A percentile compares a stretch with the other conserved stretches of the same genome.
Evolutionary conservation across 2,888 invertebrate species (phyloP).

Genomic region (Pilophorus perplexus): DNA sequence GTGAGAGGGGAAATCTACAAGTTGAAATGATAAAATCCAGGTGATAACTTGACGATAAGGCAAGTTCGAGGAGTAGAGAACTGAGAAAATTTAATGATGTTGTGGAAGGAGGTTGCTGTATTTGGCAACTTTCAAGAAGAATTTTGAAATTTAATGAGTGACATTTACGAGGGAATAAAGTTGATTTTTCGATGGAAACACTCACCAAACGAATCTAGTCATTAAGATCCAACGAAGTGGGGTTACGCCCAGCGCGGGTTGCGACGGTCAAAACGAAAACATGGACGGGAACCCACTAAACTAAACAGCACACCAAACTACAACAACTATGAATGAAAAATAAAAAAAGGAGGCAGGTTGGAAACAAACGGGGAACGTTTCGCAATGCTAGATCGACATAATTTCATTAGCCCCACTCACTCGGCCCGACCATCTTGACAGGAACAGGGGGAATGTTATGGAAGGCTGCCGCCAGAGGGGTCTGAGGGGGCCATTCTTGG

Average conservation of each 20-base stretch:
- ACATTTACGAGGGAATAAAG: no score
- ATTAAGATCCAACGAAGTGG: conserved; percentile 32
- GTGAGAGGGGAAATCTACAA: no score
- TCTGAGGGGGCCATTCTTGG: no score
- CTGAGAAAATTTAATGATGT: neutral
- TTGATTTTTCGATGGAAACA: no score
- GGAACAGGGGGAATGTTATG: neutral
- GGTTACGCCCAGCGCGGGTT: conserved; percentile 35
- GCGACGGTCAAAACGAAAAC: neutral
- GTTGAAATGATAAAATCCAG: no score
- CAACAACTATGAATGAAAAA: conserved; percentile 12
- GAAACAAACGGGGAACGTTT: conserved; percentile 33
- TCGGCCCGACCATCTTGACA: conserved; percentile 32
- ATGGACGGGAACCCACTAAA: neutral
- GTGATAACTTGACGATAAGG: neutral
- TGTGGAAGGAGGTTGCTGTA: no score
- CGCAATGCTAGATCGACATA: conserved; percentile 35
- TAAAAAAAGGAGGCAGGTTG: conserved; percentile 6
- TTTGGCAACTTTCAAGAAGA: no score
- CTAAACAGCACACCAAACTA: neutral
- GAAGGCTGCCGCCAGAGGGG: neutral
- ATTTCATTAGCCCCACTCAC: conserved; percentile 38
- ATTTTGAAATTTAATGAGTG: no score
- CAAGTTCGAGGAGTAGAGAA: neutral
- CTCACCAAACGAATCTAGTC: conserved; percentile 30